These are phyloP conservation scores for Drosophila tsacasi DNA, from an alignment of 1,140 invertebrate species.

Conservation along the genomic window DNA sequence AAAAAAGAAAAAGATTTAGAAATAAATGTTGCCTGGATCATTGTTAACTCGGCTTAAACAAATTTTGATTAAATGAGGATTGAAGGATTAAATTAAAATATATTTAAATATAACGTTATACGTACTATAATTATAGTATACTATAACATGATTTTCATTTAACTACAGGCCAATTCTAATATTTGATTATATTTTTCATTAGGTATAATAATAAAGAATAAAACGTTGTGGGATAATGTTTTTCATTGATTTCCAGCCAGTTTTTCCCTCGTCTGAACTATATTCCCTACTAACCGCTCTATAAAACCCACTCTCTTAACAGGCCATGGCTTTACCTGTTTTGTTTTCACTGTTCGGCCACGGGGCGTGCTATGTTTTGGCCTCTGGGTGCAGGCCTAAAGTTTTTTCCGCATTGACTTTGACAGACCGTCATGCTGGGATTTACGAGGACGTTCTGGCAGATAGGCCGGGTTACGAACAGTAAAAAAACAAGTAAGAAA, in stretches of 20 bases:
- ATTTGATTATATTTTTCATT: no score
- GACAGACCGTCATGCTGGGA: slow-evolving; percentile 44
- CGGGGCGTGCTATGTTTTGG: slow-evolving; percentile 44
- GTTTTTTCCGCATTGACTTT: slow-evolving; percentile 43
- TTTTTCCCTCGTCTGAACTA: no score
- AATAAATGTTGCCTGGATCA: no score
- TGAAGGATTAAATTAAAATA: not conserved
- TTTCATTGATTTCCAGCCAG: no score
- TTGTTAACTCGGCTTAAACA: no score
- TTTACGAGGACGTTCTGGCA: slow-evolving; percentile 35
- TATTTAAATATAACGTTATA: no score
- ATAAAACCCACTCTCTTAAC: slow-evolving; percentile 9
- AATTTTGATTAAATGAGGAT: not conserved
- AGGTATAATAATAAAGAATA: no score
- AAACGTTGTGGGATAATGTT: no score
- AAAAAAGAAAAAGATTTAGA: no score
- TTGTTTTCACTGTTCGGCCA: slow-evolving; percentile 19
- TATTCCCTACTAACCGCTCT: not conserved
- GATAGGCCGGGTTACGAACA: slow-evolving; percentile 5
- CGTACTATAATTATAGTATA: no score
- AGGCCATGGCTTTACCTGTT: slow-evolving; percentile 21
- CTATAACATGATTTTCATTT: no score
- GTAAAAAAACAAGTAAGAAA: slow-evolving; percentile 32
- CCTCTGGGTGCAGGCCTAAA: slow-evolving; percentile 5
- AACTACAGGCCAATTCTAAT: no score